phyloP scores from a whole-genome alignment of 2,888 invertebrate genomes.

The Hipparchia semele region DNA sequence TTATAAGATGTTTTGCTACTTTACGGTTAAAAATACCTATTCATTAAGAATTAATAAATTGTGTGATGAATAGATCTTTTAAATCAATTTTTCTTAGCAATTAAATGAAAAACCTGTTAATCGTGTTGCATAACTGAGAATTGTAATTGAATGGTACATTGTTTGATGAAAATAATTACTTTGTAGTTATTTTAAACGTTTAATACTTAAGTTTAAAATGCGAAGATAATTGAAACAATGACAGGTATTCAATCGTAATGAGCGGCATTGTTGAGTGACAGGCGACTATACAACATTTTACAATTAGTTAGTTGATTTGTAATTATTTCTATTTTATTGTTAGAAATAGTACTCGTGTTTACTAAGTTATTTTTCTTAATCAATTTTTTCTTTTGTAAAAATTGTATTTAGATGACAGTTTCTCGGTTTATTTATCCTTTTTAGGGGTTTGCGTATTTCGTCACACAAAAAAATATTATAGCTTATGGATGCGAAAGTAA shows the following conservation, averaged over 20 bases:
- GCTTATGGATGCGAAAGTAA: no score
- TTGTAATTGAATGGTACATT: slow-evolving; percentile 8
- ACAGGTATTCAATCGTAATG: slow-evolving; percentile 11
- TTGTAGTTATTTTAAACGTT: slow-evolving; percentile 14
- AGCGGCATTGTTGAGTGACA: slow-evolving; percentile 9
- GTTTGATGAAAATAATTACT: slow-evolving; percentile 15
- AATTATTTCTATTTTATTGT: not conserved
- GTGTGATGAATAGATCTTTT: not conserved
- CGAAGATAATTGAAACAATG: slow-evolving; percentile 11
- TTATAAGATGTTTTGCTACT: slow-evolving; percentile 36
- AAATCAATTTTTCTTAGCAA: slow-evolving; percentile 2
- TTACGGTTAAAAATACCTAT: not conserved
- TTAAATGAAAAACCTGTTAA: not conserved
- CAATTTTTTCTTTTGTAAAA: not conserved
- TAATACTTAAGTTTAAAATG: slow-evolving; percentile 8
- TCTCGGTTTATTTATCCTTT: no score
- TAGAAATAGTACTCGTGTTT: not conserved
- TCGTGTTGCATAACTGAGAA: not conserved
- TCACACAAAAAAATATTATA: no score
- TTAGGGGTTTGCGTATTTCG: no score
- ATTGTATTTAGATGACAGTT: no score
- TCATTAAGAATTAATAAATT: not conserved
- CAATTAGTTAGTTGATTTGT: slow-evolving; percentile 7
- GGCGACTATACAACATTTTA: not conserved
- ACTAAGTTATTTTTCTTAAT: not conserved